Base-by-base conservation (phyloP, 1,140 invertebrate species). In the Diorhabda elongata region DNA sequence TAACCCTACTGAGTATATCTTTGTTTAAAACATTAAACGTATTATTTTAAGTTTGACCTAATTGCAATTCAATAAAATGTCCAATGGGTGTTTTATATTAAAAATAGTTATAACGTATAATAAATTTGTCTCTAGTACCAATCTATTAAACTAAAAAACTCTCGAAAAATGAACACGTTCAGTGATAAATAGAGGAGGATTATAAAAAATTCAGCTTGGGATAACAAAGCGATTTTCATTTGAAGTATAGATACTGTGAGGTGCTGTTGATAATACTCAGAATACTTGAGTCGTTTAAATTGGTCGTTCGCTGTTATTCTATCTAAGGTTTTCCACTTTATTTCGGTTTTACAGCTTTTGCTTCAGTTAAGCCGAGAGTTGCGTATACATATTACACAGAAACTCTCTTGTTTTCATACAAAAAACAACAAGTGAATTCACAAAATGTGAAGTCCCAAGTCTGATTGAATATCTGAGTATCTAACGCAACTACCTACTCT, bases 321-420 rank as follows among this genome's bases (percentile, higher is more conserved):
- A 44, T 68, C 71, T 70, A 73, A 73, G 71, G 61, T 70, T 68
- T 73, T 73, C 71, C 69, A 73, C 71, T 73, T 73, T 73, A 69
- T 70, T 73, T 69, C 60, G 71, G 71, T 62, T 69, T 45, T 52
- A 3, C 47, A 52, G 47, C 47, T 52, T 52, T 52, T n/a, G 47
- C 47, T 52, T 52, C 47, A 52, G 47, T 52, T 52, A 52, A 6
- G 47, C 47, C 47, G n/a, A 8, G 47, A 26, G 1, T 26, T 26
- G 26, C 26, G 26, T 26, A 26, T 26, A 26, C 26, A 26, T 26
- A 26, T 26, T 52, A 52, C 47, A 52, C 47, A 52, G 6, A 52
- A 52, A 52, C 47, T 52, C n/a, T 52, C 3, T 26, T 26, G 26
- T 26, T 26, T 26, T 2, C 26, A 2, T 26, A 26, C 1, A 26